These are phyloP conservation scores for Caenorhabditis elegans DNA, from an alignment of 1,140 invertebrate genomes.

Conservation along the genomic window DNA sequence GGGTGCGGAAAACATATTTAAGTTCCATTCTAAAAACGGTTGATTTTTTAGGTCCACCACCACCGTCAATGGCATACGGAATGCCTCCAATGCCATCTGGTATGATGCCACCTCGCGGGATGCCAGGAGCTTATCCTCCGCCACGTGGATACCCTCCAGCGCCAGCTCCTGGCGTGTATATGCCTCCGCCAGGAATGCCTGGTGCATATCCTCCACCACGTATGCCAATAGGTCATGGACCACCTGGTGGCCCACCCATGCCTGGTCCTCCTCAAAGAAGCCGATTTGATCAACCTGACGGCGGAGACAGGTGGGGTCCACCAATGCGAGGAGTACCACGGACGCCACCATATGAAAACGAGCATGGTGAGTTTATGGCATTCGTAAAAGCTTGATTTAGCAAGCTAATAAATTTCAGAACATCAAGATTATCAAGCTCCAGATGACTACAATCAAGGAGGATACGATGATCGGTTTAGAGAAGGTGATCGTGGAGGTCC, in stretches of 20 bases:
- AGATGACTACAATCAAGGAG: conserved; percentile 37
- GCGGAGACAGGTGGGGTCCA: conserved; percentile 3
- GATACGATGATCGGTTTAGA: conserved; percentile 6
- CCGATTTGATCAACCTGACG: conserved; percentile 1
- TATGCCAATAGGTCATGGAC: conserved; percentile 35
- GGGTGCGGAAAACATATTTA: background rate
- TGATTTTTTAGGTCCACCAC: conserved; percentile 25
- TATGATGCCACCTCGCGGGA: conserved; percentile 39
- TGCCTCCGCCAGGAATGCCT: conserved; percentile 34
- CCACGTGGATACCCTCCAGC: background rate
- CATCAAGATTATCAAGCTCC: conserved; percentile 44
- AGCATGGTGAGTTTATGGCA: background rate
- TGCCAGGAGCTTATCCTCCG: conserved; percentile 38
- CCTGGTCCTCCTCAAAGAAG: background rate
- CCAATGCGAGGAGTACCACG: background rate
- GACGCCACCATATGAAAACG: background rate
- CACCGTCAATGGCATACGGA: conserved; percentile 3
- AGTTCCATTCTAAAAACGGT: background rate
- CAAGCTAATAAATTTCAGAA: too few relatives aligned
- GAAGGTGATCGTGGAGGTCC: background rate
- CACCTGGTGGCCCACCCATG: background rate
- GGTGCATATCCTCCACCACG: conserved; percentile 13
- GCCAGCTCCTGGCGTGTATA: background rate
- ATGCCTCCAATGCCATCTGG: conserved; percentile 46
- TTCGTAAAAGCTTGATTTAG: too few relatives aligned